Conservation (phyloP, 2,113 vertebrate species). For the Rhinogobius similis region DNA sequence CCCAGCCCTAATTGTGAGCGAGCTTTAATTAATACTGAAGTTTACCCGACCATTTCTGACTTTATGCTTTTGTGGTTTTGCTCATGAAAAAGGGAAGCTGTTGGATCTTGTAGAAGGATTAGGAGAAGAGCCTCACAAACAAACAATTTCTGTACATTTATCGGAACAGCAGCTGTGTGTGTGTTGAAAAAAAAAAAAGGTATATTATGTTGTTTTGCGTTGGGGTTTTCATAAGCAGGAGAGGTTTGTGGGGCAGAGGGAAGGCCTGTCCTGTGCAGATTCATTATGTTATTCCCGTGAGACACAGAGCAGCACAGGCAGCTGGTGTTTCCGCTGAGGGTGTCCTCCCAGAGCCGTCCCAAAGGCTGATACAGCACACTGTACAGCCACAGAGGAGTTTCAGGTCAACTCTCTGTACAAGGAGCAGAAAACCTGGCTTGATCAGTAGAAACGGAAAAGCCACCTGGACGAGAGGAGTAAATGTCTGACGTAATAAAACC, state of each 20-base stretch:
- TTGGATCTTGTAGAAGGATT: too few species aligned
- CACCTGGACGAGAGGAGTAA: background rate
- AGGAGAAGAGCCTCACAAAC: too few species aligned
- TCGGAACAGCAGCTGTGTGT: background rate
- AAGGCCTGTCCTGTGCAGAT: conserved; percentile 11
- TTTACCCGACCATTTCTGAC: too few species aligned
- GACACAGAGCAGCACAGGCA: conserved; percentile 30
- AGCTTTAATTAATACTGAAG: too few species aligned
- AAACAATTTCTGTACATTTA: background rate
- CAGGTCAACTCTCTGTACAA: background rate
- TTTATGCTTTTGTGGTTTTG: too few species aligned
- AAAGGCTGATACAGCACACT: background rate
- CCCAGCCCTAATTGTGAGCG: too few species aligned
- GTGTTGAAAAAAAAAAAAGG: background rate
- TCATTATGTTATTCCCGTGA: conserved; percentile 22
- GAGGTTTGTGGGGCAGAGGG: conserved; percentile 8
- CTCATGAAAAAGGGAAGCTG: background rate
- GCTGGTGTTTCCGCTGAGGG: conserved; percentile 44
- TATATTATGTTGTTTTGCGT: conserved; percentile 8
- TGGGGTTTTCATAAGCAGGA: background rate
- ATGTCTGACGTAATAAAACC: too few species aligned
- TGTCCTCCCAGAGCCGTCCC: conserved; percentile 17
- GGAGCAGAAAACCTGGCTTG: background rate
- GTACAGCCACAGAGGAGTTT: background rate
- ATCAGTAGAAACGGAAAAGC: background rate